Evolutionary conservation across 2,113 vertebrate species (phyloP).

Genomic region (Camelus dromedarius): DNA sequence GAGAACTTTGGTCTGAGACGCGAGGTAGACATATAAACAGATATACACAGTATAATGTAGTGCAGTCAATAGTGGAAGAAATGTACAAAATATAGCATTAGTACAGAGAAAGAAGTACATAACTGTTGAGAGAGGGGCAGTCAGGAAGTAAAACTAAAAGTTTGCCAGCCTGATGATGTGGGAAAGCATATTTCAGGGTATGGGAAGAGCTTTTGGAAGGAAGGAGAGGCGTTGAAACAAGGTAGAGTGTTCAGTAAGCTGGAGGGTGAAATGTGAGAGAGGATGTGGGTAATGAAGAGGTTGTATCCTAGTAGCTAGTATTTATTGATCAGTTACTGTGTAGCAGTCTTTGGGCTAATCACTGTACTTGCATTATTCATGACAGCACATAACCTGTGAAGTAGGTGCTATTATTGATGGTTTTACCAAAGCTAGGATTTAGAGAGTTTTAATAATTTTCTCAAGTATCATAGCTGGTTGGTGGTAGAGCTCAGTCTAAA

Average conservation of each 20-base stretch:
- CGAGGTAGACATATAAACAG: neutral
- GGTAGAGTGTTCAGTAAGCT: neutral
- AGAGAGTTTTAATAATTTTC: slow-evolving; percentile 43
- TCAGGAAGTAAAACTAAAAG: neutral
- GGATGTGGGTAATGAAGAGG: neutral
- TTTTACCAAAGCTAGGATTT: slow-evolving; percentile 26
- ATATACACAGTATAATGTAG: neutral
- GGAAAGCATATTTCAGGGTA: neutral
- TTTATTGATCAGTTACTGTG: neutral
- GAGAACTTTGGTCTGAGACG: neutral
- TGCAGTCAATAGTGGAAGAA: neutral
- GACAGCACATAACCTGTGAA: neutral
- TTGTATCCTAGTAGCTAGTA: neutral
- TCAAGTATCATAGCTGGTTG: slow-evolving; percentile 30
- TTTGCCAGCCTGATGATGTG: neutral
- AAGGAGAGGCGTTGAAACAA: slow-evolving; percentile 28
- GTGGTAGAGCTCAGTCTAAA: slow-evolving; percentile 12
- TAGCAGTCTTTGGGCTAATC: neutral
- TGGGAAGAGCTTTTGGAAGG: neutral
- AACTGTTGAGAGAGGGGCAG: neutral
- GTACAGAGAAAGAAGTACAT: neutral
- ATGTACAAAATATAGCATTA: neutral
- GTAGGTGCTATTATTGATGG: slow-evolving; percentile 5
- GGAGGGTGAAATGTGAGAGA: neutral
- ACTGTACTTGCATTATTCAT: neutral